Percentiles rank a stretch among this genome's conserved stretches.
phyloP scores from a whole-genome alignment of 2,888 invertebrate genomes.

The Morpho helenor region DNA sequence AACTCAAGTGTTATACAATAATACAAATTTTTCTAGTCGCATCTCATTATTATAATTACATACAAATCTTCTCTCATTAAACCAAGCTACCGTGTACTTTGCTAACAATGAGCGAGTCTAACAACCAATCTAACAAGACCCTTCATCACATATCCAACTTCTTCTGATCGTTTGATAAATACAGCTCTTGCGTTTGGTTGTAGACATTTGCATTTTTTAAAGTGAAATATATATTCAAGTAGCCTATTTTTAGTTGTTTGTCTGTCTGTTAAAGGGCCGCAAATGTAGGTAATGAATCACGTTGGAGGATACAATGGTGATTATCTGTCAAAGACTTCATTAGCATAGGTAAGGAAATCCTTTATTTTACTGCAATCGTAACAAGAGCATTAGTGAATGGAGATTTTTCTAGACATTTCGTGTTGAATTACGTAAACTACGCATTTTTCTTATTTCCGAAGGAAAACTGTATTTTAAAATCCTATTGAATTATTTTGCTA shows the following conservation, averaged over 20 bases:
- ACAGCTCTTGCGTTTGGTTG: conserved; percentile 13
- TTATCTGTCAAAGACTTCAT: conserved; percentile 17
- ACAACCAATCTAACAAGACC: conserved; percentile 10
- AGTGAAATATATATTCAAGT: conserved; percentile 62
- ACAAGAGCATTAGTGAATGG: neutral
- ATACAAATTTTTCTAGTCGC: conserved; percentile 25
- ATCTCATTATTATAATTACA: conserved; percentile 39
- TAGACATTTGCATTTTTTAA: conserved; percentile 46
- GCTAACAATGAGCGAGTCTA: conserved; percentile 20
- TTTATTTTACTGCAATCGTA: conserved; percentile 1
- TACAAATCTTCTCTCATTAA: conserved; percentile 36
- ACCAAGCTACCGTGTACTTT: conserved; percentile 39
- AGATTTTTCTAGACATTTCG: too few relatives aligned
- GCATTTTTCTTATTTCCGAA: too few relatives aligned
- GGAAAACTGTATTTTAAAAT: too few relatives aligned
- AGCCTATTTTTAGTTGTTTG: conserved; percentile 57
- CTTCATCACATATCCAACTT: neutral
- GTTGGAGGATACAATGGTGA: conserved; percentile 34
- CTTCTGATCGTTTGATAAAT: neutral
- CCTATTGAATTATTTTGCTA: too few relatives aligned
- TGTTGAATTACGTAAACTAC: too few relatives aligned
- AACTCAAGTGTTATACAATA: conserved; percentile 19
- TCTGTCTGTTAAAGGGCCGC: conserved; percentile 46
- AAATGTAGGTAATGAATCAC: conserved; percentile 45
- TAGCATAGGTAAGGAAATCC: conserved; percentile 15